Evolutionary conservation across 2,113 vertebrate species (phyloP).

Genomic region (Setophaga petechia): DNA sequence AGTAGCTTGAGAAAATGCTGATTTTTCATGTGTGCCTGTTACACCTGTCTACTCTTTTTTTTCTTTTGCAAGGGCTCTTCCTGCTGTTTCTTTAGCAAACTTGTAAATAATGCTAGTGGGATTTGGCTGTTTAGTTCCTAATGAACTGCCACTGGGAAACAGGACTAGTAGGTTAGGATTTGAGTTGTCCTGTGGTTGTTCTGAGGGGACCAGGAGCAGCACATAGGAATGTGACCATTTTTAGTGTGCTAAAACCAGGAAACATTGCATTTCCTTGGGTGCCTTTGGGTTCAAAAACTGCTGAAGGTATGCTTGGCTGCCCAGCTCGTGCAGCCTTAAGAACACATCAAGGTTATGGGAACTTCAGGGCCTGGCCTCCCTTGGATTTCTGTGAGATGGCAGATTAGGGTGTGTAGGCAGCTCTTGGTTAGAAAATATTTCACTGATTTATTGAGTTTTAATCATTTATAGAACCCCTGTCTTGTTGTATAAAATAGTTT

Average conservation of each 20-base stretch:
- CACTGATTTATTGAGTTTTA: background rate
- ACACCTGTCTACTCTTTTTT: accelerated
- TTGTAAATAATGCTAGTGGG: background rate
- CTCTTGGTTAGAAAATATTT: background rate
- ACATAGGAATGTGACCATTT: background rate
- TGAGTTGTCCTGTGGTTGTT: background rate
- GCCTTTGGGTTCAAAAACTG: background rate
- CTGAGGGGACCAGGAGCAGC: background rate
- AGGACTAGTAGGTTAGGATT: background rate
- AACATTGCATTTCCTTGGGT: background rate
- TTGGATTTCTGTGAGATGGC: background rate
- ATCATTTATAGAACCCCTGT: background rate
- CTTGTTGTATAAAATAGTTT: background rate
- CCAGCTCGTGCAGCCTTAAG: background rate
- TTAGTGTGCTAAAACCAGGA: background rate
- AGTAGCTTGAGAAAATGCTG: background rate
- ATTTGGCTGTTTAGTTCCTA: background rate
- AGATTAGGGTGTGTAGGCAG: background rate
- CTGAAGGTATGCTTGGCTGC: background rate
- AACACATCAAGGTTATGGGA: background rate
- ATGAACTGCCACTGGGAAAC: background rate
- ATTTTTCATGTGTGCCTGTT: background rate
- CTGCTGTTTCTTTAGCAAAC: background rate
- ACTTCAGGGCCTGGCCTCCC: background rate
- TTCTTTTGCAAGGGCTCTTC: background rate